These are phyloP conservation scores for Phyllostomus hastatus DNA, from an alignment of 2,113 vertebrate species.

Conservation along the genomic window DNA sequence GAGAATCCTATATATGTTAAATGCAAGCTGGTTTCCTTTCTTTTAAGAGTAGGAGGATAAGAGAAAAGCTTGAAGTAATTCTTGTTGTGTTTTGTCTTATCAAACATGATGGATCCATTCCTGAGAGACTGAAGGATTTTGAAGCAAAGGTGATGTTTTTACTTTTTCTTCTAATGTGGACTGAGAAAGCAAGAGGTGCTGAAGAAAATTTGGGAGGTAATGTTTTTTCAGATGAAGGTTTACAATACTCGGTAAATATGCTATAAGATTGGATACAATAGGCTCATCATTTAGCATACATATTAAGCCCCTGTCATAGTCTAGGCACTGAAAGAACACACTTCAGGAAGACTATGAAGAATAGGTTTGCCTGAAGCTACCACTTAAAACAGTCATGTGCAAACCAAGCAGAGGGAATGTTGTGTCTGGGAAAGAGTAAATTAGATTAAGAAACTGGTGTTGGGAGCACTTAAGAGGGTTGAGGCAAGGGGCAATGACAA, in stretches of 20 bases:
- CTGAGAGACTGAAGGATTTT: background rate
- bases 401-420: background rate
- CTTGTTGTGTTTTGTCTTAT: background rate
- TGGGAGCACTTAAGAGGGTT: background rate
- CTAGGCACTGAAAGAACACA: background rate
- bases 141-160: background rate
- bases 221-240: background rate
- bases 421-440: background rate
- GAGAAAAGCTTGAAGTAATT: background rate
- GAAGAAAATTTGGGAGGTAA: background rate
- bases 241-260: background rate
- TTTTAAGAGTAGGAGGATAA: background rate
- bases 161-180: background rate
- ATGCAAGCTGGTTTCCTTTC: background rate
- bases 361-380: background rate
- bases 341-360: background rate
- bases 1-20: background rate
- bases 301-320: background rate
- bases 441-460: background rate
- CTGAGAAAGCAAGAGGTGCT: background rate
- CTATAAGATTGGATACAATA: background rate
- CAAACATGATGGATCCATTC: background rate
- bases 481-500: background rate
- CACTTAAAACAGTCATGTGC: background rate
- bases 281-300: background rate